phyloP scores from a whole-genome alignment of 1,140 invertebrate genomes.

The Papilio polyxenes region DNA sequence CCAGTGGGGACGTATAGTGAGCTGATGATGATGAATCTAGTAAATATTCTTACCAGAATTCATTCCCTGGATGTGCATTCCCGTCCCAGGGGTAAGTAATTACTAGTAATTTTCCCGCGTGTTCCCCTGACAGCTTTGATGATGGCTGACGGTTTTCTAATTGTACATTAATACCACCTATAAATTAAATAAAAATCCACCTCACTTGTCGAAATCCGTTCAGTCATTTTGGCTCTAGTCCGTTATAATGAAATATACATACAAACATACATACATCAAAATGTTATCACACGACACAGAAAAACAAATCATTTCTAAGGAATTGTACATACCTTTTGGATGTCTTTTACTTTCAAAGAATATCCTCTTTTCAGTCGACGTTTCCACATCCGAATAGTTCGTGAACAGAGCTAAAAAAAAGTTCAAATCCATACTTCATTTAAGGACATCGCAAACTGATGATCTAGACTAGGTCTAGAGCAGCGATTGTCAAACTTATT shows the following conservation, averaged over 20 bases:
- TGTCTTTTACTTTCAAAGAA: conserved; percentile 69
- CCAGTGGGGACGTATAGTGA: too few species aligned
- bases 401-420: conserved; percentile 60
- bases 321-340: conserved; percentile 57
- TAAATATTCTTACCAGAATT: conserved; percentile 80
- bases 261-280: too few species aligned
- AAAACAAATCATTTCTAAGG: neutral
- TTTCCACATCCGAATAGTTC: conserved; percentile 41
- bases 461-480: too few species aligned
- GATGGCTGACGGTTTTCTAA: conserved; percentile 75
- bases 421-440: conserved; percentile 10
- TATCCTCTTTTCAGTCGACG: conserved; percentile 53
- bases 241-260: too few species aligned
- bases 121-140: conserved; percentile 61
- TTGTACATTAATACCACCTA: conserved; percentile 75
- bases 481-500: too few species aligned
- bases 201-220: too few species aligned
- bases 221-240: too few species aligned
- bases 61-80: conserved; percentile 84
- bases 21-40: too few species aligned
- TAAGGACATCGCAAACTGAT: too few species aligned
- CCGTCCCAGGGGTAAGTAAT: conserved; percentile 86
- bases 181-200: conserved; percentile 33
- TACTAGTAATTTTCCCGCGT: conserved; percentile 81
- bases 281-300: too few species aligned